A percentile compares a stretch with the other conserved stretches of the same genome.
These are phyloP conservation scores for Cryptophagus acutangulus DNA, from an alignment of 2,888 invertebrate genomes.

Conservation along the genomic window DNA sequence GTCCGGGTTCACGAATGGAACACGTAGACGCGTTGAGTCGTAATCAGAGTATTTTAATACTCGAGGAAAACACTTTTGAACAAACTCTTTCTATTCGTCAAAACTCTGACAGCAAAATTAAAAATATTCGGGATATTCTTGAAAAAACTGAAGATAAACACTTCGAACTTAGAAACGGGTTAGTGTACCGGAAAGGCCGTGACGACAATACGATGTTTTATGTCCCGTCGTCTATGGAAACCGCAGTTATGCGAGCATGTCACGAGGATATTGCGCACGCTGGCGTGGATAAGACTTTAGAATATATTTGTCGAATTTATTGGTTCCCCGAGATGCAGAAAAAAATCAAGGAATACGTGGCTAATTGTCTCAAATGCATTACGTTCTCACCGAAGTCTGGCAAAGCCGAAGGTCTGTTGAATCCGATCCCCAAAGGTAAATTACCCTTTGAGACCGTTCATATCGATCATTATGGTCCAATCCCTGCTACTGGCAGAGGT, in stretches of 20 bases:
- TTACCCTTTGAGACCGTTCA: conserved; percentile 6
- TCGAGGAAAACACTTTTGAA: conserved; percentile 27
- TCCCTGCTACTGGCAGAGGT: not conserved
- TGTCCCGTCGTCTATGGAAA: conserved; percentile 25
- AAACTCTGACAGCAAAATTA: conserved; percentile 23
- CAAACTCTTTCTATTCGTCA: conserved; percentile 22
- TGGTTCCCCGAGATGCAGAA: conserved; percentile 2
- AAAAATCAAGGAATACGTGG: not conserved
- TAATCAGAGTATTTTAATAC: conserved; percentile 21
- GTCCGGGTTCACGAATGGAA: conserved; percentile 24
- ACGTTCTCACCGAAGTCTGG: conserved; percentile 1
- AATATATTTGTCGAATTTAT: conserved; percentile 4
- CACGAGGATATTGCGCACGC: conserved; percentile 15
- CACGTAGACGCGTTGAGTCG: conserved; percentile 38
- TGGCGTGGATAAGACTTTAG: conserved; percentile 9
- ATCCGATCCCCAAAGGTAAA: conserved; percentile 8
- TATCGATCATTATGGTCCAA: conserved; percentile 7
- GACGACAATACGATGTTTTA: conserved; percentile 18
- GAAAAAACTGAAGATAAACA: conserved; percentile 19
- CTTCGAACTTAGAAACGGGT: conserved; percentile 24
- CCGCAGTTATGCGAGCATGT: conserved; percentile 10
- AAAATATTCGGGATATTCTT: conserved; percentile 12
- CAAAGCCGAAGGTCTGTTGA: conserved; percentile 1
- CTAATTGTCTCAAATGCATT: conserved; percentile 7
- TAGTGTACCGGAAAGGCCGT: conserved; percentile 24